Percentiles rank a stretch among this genome's conserved stretches.
Evolutionary conservation across 2,888 invertebrate species (phyloP).

Genomic region (Catocala nupta): DNA sequence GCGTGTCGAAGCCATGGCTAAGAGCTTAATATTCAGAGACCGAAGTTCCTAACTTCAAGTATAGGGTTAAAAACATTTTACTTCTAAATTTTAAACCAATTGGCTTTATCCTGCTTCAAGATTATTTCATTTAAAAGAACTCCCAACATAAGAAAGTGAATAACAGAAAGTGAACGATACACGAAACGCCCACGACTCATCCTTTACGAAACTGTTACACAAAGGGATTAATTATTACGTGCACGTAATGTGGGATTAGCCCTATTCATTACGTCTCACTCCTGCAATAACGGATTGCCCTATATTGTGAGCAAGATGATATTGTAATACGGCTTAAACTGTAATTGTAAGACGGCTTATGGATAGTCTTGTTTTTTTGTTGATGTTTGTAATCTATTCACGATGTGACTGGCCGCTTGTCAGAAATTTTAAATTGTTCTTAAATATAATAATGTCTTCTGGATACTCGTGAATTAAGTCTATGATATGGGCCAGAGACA

Average conservation of each 20-base stretch:
- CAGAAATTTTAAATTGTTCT: no score
- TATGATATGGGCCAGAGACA: no score
- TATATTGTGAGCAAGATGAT: slow-evolving; percentile 41
- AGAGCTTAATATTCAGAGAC: no score
- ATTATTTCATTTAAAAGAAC: no score
- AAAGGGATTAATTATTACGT: slow-evolving; percentile 36
- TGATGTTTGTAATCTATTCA: neutral
- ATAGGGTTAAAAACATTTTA: neutral
- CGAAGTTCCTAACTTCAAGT: no score
- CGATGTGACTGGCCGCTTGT: no score
- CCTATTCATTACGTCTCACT: slow-evolving; percentile 32
- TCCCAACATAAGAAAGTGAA: slow-evolving; percentile 5
- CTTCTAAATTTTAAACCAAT: neutral
- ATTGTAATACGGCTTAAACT: slow-evolving; percentile 24
- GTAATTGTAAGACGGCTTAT: neutral
- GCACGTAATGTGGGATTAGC: slow-evolving; percentile 43
- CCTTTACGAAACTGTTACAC: slow-evolving; percentile 35
- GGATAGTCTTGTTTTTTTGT: neutral
- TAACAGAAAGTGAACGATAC: slow-evolving; percentile 12
- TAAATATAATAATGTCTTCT: no score
- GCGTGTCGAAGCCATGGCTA: no score
- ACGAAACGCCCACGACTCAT: slow-evolving; percentile 15
- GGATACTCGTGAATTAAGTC: no score
- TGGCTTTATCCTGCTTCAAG: neutral
- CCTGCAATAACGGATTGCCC: slow-evolving; percentile 42